These are phyloP conservation scores for Nomada flava DNA, from an alignment of 2,888 invertebrate genomes.

Conservation along the genomic window DNA sequence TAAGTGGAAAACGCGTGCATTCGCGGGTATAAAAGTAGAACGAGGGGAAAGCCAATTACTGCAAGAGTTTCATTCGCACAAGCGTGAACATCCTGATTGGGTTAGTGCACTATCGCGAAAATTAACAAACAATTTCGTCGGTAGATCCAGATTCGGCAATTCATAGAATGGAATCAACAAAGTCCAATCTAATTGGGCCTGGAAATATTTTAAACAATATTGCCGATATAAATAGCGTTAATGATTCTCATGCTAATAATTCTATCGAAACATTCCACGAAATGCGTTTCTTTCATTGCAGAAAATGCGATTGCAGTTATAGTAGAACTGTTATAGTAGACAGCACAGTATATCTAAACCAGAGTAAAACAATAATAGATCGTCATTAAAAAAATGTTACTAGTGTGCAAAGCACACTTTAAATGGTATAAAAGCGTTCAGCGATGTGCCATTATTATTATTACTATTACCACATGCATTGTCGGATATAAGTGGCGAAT, in stretches of 20 bases:
- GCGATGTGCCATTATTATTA: no score
- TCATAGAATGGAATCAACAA: neutral
- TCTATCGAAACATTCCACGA: neutral
- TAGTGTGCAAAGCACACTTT: no score
- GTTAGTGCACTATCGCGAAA: conserved; percentile 10
- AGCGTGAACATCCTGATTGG: conserved; percentile 26
- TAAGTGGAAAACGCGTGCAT: conserved; percentile 46
- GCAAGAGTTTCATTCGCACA: conserved; percentile 46
- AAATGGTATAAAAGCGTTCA: no score
- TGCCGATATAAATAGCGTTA: neutral
- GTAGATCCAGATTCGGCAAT: neutral
- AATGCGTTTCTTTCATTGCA: neutral
- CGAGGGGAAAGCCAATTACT: conserved; percentile 61
- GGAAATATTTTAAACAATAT: neutral
- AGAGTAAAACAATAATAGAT: neutral
- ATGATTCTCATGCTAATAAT: neutral
- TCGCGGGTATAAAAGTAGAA: conserved; percentile 47
- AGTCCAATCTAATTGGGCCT: neutral
- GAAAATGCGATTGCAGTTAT: neutral
- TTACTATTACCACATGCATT: no score
- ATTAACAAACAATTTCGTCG: conserved; percentile 32
- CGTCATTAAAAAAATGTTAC: neutral
- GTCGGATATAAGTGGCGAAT: no score
- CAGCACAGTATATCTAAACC: neutral
- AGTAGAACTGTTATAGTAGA: no score